These are phyloP conservation scores for Microplitis mediator DNA, from an alignment of 1,140 invertebrate genomes.

Conservation along the genomic window DNA sequence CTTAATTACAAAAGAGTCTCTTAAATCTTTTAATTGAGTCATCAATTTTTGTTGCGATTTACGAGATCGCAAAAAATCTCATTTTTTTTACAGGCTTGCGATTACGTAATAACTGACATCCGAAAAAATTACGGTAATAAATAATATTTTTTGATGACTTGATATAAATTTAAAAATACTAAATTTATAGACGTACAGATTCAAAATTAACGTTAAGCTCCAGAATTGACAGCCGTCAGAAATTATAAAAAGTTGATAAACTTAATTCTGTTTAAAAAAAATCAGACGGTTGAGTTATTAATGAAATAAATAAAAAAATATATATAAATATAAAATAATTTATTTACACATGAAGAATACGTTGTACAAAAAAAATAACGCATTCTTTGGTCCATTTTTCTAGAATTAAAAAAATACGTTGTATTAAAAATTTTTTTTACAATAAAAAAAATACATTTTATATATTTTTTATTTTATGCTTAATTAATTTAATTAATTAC, in stretches of 20 bases:
- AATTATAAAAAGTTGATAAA: too few species aligned
- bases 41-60: neutral
- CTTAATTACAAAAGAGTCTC: too few species aligned
- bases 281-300: neutral
- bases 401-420: conserved; percentile 19
- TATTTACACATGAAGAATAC: conserved; percentile 24
- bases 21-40: too few species aligned
- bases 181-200: too few species aligned
- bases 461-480: too few species aligned
- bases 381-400: neutral
- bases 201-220: too few species aligned
- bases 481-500: too few species aligned
- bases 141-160: neutral
- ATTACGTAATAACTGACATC: too few species aligned
- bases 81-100: neutral
- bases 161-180: neutral
- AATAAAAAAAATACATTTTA: neutral
- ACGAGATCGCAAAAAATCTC: too few species aligned
- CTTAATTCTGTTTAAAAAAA: too few species aligned
- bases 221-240: too few species aligned
- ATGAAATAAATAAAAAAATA: neutral
- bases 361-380: conserved; percentile 18
- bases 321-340: conserved; percentile 24
- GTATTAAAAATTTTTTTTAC: neutral
- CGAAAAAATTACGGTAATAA: too few species aligned